A percentile compares a stretch with the other conserved stretches of the same genome.
Evolutionary conservation across 2,797 vertebrate species (phyloP).

Genomic region (Sebastes matsubarae): DNA sequence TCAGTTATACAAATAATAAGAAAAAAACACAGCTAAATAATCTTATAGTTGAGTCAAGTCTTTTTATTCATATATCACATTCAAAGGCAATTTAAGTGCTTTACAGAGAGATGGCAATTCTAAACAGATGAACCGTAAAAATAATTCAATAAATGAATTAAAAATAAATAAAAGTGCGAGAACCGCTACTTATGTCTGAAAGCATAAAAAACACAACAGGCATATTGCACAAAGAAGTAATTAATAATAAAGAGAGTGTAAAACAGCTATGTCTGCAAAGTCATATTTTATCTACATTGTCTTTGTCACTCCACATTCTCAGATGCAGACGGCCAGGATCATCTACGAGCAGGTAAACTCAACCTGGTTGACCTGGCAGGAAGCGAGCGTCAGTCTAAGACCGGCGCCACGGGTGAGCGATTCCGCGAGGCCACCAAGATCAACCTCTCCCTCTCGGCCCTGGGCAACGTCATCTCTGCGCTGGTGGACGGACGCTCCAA

Average conservation of each 20-base stretch:
- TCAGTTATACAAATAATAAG: background rate
- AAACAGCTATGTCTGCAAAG: background rate
- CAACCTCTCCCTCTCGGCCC: conserved; percentile 91
- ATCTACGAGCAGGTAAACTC: conserved; percentile 89
- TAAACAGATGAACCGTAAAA: background rate
- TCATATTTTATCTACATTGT: background rate
- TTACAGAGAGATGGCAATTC: background rate
- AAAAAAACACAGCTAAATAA: background rate
- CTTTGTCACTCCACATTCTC: background rate
- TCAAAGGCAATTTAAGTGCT: background rate
- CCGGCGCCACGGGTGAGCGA: conserved; percentile 87
- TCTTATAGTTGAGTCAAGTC: background rate
- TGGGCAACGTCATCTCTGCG: conserved; percentile 92
- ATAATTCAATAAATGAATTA: background rate
- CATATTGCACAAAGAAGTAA: background rate
- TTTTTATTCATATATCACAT: background rate
- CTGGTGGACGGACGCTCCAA: conserved; percentile 88
- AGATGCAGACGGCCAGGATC: conserved; percentile 84
- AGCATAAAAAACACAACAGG: background rate
- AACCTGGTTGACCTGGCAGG: conserved; percentile 93
- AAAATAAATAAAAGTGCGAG: fast-evolving
- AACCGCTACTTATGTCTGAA: background rate
- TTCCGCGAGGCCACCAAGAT: conserved; percentile 94
- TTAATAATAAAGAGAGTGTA: no score
- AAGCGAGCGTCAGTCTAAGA: conserved; percentile 94